Percentiles rank a stretch among this genome's conserved stretches.
Evolutionary conservation across 2,797 vertebrate species (phyloP).

Genomic region (Tragopan temminckii): DNA sequence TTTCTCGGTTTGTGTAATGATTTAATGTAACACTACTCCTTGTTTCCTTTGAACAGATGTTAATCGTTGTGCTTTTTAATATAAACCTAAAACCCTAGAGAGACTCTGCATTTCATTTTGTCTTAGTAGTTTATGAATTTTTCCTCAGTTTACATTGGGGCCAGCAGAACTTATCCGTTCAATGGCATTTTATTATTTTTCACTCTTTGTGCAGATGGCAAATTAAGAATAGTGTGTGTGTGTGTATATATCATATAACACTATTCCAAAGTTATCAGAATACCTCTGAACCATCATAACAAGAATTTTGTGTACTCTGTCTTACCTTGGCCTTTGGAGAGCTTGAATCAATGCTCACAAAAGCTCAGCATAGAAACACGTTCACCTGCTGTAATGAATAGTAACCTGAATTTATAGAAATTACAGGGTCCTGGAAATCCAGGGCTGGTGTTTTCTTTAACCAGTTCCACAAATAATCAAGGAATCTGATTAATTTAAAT

Average conservation of each 20-base stretch:
- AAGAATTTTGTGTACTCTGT: background rate
- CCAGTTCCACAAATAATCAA: background rate
- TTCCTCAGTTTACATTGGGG: background rate
- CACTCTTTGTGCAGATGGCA: background rate
- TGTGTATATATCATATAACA: background rate
- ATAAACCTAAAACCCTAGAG: background rate
- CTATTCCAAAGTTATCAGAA: background rate
- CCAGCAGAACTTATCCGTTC: background rate
- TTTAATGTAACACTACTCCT: background rate
- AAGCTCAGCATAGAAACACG: background rate
- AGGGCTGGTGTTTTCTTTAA: background rate
- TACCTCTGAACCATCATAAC: background rate
- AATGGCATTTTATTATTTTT: constrained; percentile 1
- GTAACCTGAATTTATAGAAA: background rate
- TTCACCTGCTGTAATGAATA: background rate
- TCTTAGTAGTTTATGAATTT: background rate
- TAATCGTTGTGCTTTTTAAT: background rate
- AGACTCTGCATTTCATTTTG: background rate
- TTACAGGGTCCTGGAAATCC: background rate
- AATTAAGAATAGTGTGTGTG: background rate
- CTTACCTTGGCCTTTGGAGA: background rate
- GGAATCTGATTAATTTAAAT: background rate
- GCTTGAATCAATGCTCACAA: background rate
- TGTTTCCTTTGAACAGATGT: background rate
- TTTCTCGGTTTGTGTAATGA: background rate